Evolutionary conservation across 2,797 vertebrate species (phyloP), one percentile per base, ranked within the genome.

Genomic region (Sebastes flavidus): DNA sequence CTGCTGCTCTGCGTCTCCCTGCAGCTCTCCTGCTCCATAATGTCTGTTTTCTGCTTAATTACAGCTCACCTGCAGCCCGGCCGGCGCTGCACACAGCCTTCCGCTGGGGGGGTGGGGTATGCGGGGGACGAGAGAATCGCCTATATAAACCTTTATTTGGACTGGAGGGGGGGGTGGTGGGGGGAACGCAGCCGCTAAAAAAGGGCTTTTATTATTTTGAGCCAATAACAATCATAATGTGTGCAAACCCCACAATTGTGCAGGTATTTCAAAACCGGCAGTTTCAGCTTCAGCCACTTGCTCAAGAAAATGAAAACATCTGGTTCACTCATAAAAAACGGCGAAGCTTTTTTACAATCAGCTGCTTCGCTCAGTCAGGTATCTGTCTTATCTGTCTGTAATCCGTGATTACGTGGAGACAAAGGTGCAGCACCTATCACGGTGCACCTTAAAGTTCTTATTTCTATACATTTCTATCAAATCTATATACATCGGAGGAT

Each of bases 61-160:
- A 94, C 92, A 93, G 91, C 89, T 94, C 92, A 92, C 90, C 92
- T 93, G 92, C 87, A 91, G 90, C 84, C 88, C 62, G 83, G 62
- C 77, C 82, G 91, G 90, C 88, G 91, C 89, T 91, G 87, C 75
- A 56, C 74, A 77, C 78, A 77, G 79, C 58, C 24, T 67, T 62
- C 55, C 76, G 71, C n/a, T 5, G 52, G 42, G 30, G 29, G 56
- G 68, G 42, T 60, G 29, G 20, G 70, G 34, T 36, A 36, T 14
- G 24, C 2, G 13, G 18, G 29, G 20, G 30, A 27, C 49, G 4
- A 70, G 65, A 67, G 83, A 69, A 80, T 75, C 55, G 6, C 70
- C 63, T 75, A 60, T 81, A 71, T 91, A 88, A 90, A 91, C 87
- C 87, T 83, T 90, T 89, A 90, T 92, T 92, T 92, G 84, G 72